Conservation (phyloP, 2,113 vertebrate species). For the Pycnonotus jocosus region DNA sequence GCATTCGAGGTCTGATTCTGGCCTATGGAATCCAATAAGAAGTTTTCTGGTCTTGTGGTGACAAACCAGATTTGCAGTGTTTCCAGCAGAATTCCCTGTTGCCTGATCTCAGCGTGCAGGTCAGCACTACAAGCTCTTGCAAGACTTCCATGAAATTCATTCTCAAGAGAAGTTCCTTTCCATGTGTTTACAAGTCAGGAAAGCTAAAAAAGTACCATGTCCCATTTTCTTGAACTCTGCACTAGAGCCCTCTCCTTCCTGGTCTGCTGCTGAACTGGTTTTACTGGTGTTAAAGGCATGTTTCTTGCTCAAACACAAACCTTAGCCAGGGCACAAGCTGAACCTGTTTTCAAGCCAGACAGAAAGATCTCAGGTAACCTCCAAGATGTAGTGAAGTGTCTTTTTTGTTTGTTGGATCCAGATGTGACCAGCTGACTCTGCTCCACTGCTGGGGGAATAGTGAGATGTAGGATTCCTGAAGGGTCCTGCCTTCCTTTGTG, state of each 20-base stretch:
- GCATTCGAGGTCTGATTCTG: not conserved
- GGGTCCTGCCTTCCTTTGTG: not conserved
- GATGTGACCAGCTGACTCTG: not conserved
- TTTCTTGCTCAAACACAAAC: not conserved
- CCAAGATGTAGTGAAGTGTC: not conserved
- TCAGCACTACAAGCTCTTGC: not conserved
- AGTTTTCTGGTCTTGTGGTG: not conserved
- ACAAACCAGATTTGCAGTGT: not conserved
- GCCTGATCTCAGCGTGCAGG: rapidly evolving
- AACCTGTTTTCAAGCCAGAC: not conserved
- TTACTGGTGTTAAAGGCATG: not conserved
- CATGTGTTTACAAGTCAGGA: not conserved
- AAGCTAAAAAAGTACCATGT: not conserved
- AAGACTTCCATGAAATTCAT: not conserved
- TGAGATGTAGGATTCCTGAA: not conserved
- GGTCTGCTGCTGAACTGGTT: not conserved
- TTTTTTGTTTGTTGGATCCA: not conserved
- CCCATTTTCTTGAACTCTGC: not conserved
- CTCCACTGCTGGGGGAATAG: not conserved
- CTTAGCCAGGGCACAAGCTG: not conserved
- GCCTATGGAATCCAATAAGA: not conserved
- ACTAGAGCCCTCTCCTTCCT: not conserved
- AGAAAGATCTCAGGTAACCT: not conserved
- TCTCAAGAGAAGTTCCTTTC: not conserved
- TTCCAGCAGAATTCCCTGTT: not conserved